Conservation (phyloP, 2,888 invertebrate genomes). For the Phlogophora meticulosa region DNA sequence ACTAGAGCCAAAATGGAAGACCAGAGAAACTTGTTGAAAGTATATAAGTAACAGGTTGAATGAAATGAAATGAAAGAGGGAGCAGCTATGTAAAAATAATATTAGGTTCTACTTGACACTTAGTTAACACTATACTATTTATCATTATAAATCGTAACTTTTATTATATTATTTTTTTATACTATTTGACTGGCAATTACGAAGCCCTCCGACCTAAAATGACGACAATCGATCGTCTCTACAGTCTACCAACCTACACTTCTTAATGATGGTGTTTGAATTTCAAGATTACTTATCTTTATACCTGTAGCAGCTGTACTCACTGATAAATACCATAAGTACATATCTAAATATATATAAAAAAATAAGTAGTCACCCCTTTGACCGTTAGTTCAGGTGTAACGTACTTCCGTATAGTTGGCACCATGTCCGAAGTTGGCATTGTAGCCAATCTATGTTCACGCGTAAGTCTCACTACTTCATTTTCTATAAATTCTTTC, state of each 20-base stretch:
- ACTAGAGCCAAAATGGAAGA: not conserved
- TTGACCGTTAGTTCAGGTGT: slow-evolving; percentile 75
- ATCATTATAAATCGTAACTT: no score
- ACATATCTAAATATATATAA: not conserved
- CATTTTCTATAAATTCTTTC: slow-evolving; percentile 75
- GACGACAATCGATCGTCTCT: no score
- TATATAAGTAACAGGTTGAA: no score
- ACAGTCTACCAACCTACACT: not conserved
- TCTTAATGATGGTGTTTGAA: not conserved
- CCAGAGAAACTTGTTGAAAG: not conserved
- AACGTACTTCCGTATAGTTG: slow-evolving; percentile 73
- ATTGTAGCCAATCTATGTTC: slow-evolving; percentile 68
- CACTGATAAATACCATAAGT: not conserved
- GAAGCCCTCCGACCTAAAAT: not conserved
- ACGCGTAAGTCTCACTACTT: slow-evolving; percentile 69
- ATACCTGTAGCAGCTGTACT: slow-evolving; percentile 9
- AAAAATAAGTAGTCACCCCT: slow-evolving; percentile 52
- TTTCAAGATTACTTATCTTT: slow-evolving; percentile 3
- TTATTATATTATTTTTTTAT: no score
- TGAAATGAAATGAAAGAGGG: no score
- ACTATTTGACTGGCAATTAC: not conserved
- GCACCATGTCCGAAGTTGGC: slow-evolving; percentile 58
- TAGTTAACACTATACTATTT: no score
- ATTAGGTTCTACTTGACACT: no score
- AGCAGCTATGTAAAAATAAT: no score